These are phyloP conservation scores for Thunnus thynnus DNA, from an alignment of 2,113 vertebrate genomes.

Conservation along the genomic window DNA sequence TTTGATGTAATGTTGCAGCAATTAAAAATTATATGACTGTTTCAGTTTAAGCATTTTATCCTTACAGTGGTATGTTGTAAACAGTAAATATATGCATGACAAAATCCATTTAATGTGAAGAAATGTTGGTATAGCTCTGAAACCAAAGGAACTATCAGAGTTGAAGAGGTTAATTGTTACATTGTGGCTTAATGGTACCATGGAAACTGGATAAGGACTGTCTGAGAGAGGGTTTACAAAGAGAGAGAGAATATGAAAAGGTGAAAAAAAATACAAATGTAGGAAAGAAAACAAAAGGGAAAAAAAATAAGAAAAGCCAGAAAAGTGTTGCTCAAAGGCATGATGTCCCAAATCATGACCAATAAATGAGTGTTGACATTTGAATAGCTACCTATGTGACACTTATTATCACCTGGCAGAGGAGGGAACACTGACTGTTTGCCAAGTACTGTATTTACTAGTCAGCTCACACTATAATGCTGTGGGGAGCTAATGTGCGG, in stretches of 20 bases:
- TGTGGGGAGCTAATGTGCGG: not conserved
- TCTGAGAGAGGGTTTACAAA: not conserved
- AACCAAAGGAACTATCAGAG: not conserved
- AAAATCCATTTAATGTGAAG: not conserved
- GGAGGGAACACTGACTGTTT: not conserved
- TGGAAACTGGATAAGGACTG: not conserved
- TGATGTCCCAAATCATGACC: no score
- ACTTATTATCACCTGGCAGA: not conserved
- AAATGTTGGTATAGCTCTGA: not conserved
- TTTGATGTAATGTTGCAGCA: not conserved
- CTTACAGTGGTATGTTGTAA: not conserved
- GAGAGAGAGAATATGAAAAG: not conserved
- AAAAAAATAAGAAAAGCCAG: no score
- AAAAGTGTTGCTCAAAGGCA: not conserved
- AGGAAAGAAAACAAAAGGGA: no score
- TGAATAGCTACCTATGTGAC: not conserved
- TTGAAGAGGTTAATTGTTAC: not conserved
- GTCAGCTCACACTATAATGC: not conserved
- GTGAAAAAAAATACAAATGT: not conserved
- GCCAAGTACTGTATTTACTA: not conserved
- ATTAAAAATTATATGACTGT: no score
- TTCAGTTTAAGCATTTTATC: no score
- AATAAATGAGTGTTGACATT: slow-evolving; percentile 6
- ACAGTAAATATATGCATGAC: not conserved
- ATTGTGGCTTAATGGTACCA: not conserved